Evolutionary conservation across 2,113 vertebrate genomes (phyloP), one percentile per base, ranked within the genome.

Genomic region (Scophthalmus maximus): DNA sequence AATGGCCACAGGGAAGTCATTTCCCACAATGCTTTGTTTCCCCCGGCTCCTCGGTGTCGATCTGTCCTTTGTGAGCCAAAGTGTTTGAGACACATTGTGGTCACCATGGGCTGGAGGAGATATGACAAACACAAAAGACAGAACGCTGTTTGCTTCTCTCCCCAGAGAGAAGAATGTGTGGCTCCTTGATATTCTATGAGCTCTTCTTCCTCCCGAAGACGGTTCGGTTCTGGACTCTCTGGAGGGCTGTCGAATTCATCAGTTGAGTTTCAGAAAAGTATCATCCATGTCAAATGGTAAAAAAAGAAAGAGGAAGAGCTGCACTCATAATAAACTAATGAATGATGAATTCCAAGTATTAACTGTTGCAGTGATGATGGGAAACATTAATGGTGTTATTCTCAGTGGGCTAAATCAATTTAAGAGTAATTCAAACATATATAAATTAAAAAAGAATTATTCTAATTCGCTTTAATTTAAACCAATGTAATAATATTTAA

Each of bases 1-100:
- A 91, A 91, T 86, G 82, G 85, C 87, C 78, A 81, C 78, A 17
- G 85, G 86, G 81, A 78, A 56, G 64, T 74, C 78, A 86, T 86
- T 81, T 83, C 85, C 84, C 84, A 82, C 81, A 81, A 78, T 76
- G 77, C 81, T 56, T 27, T 63, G 61, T 52, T 83, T 82, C 86
- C 83, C 65, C 46, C 56, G 87, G 78, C 76, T 79, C 80, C 59
- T 36, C n/a, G 53, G 78, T 86, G 84, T 79, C 76, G 83, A 88
- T 82, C 79, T 76, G 85, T 88, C 76, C 84, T 86, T 82, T 88
- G 81, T 91, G 88, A 91, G 87, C 78, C 79, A 90, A 83, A 87
- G 88, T 63, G 67, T 87, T 76, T 86, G 51, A 78, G 89, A 89
- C 90, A 88, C 85, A 90, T 90, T 86, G 89, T 87, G 87, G 90